Evolutionary conservation across 2,797 vertebrate genomes (phyloP).

Genomic region (Okamejei kenojei): DNA sequence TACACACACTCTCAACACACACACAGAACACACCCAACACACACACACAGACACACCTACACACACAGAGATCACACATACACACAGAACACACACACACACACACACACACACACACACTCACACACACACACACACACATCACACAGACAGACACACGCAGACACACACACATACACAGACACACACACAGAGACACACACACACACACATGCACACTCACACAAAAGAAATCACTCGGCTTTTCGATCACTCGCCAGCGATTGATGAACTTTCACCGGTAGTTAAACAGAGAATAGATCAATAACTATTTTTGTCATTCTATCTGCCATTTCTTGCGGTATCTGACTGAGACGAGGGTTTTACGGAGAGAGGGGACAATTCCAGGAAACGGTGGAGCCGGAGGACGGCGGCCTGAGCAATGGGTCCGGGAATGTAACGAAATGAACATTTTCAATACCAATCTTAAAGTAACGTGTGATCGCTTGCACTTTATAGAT

Average conservation of each 20-base stretch:
- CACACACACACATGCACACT: no score
- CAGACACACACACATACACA: neutral
- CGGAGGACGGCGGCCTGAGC: neutral
- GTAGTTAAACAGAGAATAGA: conserved; percentile 26
- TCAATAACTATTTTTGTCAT: conserved; percentile 20
- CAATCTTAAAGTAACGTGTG: neutral
- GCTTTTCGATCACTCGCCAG: neutral
- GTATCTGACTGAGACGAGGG: neutral
- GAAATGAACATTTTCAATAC: neutral
- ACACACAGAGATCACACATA: no score
- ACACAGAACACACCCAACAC: neutral
- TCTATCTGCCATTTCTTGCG: neutral
- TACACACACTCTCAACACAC: neutral
- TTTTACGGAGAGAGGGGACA: no score
- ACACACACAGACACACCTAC: no score
- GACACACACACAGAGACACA: neutral
- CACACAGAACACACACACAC: no score
- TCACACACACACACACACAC: no score
- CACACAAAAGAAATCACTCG: neutral
- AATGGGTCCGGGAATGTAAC: neutral
- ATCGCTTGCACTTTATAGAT: neutral
- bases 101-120: no score
- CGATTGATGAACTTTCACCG: conserved; percentile 27
- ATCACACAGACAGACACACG: no score
- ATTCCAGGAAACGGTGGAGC: no score